A percentile compares a stretch with the other conserved stretches of the same genome.
Evolutionary conservation across 2,888 invertebrate genomes (phyloP).

Genomic region (Standfussiana lucernea): DNA sequence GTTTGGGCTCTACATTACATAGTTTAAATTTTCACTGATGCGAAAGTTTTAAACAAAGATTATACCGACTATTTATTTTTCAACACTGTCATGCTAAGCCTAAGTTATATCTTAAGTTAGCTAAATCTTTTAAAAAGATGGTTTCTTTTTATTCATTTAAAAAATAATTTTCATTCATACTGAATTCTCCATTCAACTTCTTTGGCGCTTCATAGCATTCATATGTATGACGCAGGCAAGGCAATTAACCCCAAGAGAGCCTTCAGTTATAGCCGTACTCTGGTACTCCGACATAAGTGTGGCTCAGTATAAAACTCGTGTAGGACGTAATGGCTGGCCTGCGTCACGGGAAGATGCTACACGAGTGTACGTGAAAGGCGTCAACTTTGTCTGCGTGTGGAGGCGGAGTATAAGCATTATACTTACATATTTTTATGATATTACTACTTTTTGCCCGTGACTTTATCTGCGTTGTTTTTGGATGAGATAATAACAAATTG

Average conservation of each 20-base stretch:
- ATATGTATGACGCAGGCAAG: conserved; percentile 39
- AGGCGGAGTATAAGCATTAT: background rate
- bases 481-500: background rate
- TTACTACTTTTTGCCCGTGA: background rate
- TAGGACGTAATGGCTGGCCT: conserved; percentile 45
- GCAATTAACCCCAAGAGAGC: conserved; percentile 47
- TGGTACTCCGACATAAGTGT: conserved; percentile 19
- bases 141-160: background rate
- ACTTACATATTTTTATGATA: background rate
- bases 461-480: background rate
- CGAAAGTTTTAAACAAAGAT: background rate
- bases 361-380: conserved; percentile 19
- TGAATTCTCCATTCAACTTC: conserved; percentile 41
- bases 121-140: background rate
- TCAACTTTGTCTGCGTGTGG: conserved; percentile 29
- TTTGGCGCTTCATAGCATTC: conserved; percentile 21
- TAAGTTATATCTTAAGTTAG: background rate
- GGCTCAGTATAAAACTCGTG: conserved; percentile 36
- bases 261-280: conserved; percentile 24
- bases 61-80: background rate
- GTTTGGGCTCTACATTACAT: background rate
- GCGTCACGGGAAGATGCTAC: conserved; percentile 46
- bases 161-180: conserved; percentile 30
- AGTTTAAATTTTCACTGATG: conserved; percentile 4
- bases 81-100: background rate